A percentile compares a stretch with the other conserved stretches of the same genome.
These are phyloP conservation scores for Dolichoris vasculosae DNA, from an alignment of 1,140 invertebrate genomes.

Conservation along the genomic window DNA sequence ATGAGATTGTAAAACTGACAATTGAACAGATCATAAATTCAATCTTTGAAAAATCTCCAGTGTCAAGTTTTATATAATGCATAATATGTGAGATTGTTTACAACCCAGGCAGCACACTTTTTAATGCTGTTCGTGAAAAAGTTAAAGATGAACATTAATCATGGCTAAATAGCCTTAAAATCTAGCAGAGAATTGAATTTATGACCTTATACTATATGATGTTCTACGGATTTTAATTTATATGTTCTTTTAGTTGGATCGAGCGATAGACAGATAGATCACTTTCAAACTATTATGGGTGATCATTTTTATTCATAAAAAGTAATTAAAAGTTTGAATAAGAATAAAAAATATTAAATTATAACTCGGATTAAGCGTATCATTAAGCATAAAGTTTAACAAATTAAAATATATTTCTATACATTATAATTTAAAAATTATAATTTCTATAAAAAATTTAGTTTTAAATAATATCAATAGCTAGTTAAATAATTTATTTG, in stretches of 20 bases:
- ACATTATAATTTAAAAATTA: no score
- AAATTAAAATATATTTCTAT: no score
- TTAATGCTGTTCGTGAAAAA: not conserved
- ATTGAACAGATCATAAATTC: conserved; percentile 41
- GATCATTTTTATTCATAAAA: no score
- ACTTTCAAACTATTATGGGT: no score
- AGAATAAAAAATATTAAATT: no score
- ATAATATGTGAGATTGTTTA: conserved; percentile 41
- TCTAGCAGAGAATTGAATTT: not conserved
- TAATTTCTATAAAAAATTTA: no score
- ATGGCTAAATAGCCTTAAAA: not conserved
- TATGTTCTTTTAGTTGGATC: not conserved
- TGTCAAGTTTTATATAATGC: not conserved
- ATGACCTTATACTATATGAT: not conserved
- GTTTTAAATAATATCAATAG: no score
- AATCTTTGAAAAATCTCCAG: not conserved
- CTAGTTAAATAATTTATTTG: no score
- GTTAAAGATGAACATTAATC: not conserved
- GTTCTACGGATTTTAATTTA: not conserved
- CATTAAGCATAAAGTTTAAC: no score
- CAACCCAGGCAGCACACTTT: conserved; percentile 29
- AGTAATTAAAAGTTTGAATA: no score
- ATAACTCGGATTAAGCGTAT: no score
- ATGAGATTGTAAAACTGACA: conserved; percentile 49
- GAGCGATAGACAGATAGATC: not conserved